Percentiles rank a stretch among this genome's conserved stretches.
These are phyloP conservation scores for Tetramorium parvispinum DNA, from an alignment of 1,140 invertebrate genomes.

Conservation along the genomic window DNA sequence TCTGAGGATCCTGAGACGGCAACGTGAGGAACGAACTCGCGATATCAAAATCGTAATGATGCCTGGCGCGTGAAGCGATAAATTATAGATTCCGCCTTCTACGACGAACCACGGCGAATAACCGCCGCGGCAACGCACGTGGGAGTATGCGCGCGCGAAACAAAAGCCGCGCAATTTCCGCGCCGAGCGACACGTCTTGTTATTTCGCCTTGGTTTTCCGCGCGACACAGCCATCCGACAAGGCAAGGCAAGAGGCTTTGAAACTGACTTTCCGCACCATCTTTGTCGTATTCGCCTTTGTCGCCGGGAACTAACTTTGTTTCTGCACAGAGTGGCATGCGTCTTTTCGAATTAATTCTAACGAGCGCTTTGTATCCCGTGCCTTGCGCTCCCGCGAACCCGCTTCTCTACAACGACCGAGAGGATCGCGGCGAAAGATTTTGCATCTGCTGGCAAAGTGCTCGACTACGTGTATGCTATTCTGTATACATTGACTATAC, in stretches of 20 bases:
- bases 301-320: slow-evolving; percentile 59
- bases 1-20: neutral
- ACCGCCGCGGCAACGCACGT: neutral
- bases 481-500: neutral
- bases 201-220: slow-evolving; percentile 23
- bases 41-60: neutral
- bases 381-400: slow-evolving; percentile 40
- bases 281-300: slow-evolving; percentile 47
- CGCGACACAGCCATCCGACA: neutral
- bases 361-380: slow-evolving; percentile 52
- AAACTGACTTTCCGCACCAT: slow-evolving; percentile 51
- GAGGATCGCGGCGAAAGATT: slow-evolving; percentile 4
- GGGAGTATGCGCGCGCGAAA: neutral
- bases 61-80: neutral
- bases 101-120: neutral
- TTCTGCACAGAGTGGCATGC: slow-evolving; percentile 9
- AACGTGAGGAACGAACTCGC: neutral
- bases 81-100: neutral
- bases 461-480: neutral
- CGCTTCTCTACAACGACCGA: slow-evolving; percentile 10
- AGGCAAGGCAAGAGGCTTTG: slow-evolving; percentile 53
- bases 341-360: slow-evolving; percentile 68
- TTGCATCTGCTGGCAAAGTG: neutral
- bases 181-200: neutral
- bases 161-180: slow-evolving; percentile 40